Conservation (phyloP, 2,888 invertebrate genomes). For the Liodrosophila aerea region DNA sequence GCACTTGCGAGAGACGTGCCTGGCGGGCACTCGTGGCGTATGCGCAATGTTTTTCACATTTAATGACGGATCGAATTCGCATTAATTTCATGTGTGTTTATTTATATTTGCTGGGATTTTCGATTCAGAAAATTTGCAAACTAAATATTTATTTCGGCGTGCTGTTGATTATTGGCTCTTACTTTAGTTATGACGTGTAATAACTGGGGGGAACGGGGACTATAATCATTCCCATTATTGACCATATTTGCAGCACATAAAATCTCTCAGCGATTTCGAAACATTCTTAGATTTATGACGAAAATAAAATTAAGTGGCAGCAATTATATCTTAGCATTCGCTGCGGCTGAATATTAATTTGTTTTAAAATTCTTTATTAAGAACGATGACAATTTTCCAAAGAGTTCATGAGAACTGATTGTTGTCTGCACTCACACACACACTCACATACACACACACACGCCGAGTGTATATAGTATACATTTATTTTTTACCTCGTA, state of each 20-base stretch:
- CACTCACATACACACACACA: constrained; percentile 3
- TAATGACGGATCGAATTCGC: constrained; percentile 70
- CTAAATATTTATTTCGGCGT: background rate
- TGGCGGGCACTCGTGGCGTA: constrained; percentile 31
- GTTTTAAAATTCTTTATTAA: constrained; percentile 36
- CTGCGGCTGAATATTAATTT: constrained; percentile 5
- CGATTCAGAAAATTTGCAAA: constrained; percentile 15
- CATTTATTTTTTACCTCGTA: constrained; percentile 21
- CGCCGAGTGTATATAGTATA: constrained; percentile 4
- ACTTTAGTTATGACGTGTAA: background rate
- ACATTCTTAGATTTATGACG: constrained; percentile 4
- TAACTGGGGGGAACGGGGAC: background rate
- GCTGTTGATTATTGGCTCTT: constrained; percentile 5
- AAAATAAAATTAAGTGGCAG: constrained; percentile 25
- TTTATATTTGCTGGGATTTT: constrained; percentile 20
- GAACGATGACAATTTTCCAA: constrained; percentile 65
- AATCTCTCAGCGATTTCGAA: constrained; percentile 9
- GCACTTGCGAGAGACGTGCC: constrained; percentile 37
- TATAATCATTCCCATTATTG: background rate
- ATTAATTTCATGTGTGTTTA: constrained; percentile 54
- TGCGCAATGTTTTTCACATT: constrained; percentile 31
- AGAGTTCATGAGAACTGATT: constrained; percentile 47
- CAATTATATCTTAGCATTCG: constrained; percentile 29
- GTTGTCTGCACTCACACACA: constrained; percentile 41
- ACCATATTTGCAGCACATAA: constrained; percentile 18